Base-by-base conservation (phyloP, 2,113 vertebrate species). In the Morone saxatilis region DNA sequence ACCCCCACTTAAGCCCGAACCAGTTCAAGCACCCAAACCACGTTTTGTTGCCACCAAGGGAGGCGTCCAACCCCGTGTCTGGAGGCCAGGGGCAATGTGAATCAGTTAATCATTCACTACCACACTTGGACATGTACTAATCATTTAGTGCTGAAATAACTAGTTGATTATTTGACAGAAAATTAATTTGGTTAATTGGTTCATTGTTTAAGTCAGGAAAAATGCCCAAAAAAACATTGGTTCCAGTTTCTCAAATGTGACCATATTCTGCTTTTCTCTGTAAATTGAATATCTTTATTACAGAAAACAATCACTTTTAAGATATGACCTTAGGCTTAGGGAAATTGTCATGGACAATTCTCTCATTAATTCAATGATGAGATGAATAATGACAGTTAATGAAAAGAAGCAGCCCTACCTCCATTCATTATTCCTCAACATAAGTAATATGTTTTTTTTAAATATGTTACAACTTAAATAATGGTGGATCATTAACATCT, bases 1-100 rank as follows among this genome's bases (percentile, higher is more conserved):
- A 80, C 93, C 93, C 17, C 90, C 51, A 31, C 67, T 88, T 72
- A 96, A 89, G 56, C 88, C 70, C 81, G 92, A 78, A 68, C 81
- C 94, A 60, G 93, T 97, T 83, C 98, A 98, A 83, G 97, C 96
- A 81, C 97, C 98, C 47, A 97, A 97, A 78, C 97, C 98, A 36
- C 96, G 91, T 74, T 99, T 99, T 92, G 96, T 98, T 71, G 97
- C 97, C 83, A 96, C 95, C 36, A 97, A 94, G 89, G 96, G 94
- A 0, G 97, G 98, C 11, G 94, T 97, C 84, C 97, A 97, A 87
- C 95, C 97, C 63, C 95, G 92, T 9, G 95, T 98, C 60, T 99
- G 98, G 98, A 97, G 96, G 90, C 98, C 98, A 16, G 96, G 97
- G n/a, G 95, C 95, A 83, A 90, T 96, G 43, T 97, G 95, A 86